Base-by-base conservation (phyloP, 2,888 invertebrate genomes). In the Drosophila percnosoma region DNA sequence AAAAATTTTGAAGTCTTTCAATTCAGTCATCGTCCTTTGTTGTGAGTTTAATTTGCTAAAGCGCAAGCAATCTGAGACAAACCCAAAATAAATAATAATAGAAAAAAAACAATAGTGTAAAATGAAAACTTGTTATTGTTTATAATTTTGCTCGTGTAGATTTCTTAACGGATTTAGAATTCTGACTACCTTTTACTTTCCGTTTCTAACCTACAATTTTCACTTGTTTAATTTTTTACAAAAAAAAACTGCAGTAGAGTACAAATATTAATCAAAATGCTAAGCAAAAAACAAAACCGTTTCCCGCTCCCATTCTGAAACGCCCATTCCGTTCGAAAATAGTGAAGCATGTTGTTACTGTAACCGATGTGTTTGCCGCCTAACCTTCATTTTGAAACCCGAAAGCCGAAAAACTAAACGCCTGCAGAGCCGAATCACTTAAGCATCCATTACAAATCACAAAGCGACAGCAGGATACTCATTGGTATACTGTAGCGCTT, bases 101-200 rank as follows among this genome's bases (percentile, higher is more conserved):
- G 21, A 21, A 21, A 34, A n/a, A 36, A 29, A 21, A 21, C 21
- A 21, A 21, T 21, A 45, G 21, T 45, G 45, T 4, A 21, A 33
- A 27, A 42, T 45, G 33, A 29, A 34, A 34, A 69, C 34, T 66
- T 77, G 63, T 83, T 85, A 71, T 69, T 86, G 75, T 78, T 91
- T 80, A 75, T 80, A n/a, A 70, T 73, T 90, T 85, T 92, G 92
- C 92, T 91, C 92, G 92, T 89, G 91, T 92, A 92, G 92, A 88
- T 82, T 85, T 87, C 40, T 58, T 21, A 21, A 24, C 13, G 33
- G 33, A 33, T 33, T 33, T 33, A 11, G 33, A 33, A 33, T 33
- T 33, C 36, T 48, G 49, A 33, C 15, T 40, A 18, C 33, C 49
- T 65, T 34, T 55, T 57, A 64, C 38, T 71, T 36, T 57, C 42